Evolutionary conservation across 2,888 invertebrate species (phyloP).

Genomic region (Diloba caeruleocephala): DNA sequence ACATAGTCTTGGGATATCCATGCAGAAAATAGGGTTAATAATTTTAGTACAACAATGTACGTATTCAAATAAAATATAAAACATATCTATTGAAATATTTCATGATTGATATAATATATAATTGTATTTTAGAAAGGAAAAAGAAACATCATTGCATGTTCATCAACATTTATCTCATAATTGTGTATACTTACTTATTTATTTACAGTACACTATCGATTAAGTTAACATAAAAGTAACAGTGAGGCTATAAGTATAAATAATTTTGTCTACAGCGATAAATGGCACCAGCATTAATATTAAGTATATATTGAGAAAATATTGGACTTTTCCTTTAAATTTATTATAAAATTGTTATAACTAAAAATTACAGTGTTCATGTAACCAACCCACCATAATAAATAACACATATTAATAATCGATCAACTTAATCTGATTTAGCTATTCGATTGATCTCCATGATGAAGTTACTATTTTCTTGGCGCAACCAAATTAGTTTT

Average conservation of each 20-base stretch:
- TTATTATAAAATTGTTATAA: constrained; percentile 9
- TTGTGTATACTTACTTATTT: constrained; percentile 44
- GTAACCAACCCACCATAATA: constrained; percentile 18
- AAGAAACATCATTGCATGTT: constrained; percentile 34
- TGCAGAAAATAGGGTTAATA: too few relatives aligned
- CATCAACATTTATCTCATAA: constrained; percentile 48
- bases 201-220: constrained; percentile 50
- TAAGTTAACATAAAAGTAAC: constrained; percentile 40
- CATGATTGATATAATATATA: too few relatives aligned
- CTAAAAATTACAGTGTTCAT: constrained; percentile 10
- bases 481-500: too few relatives aligned
- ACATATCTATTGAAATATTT: too few relatives aligned
- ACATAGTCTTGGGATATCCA: too few relatives aligned
- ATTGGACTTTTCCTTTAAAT: constrained; percentile 21
- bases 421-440: constrained; percentile 5
- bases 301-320: constrained; percentile 26
- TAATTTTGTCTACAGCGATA: constrained; percentile 48
- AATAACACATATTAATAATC: constrained; percentile 19
- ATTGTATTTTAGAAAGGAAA: constrained; percentile 3
- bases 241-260: constrained; percentile 43
- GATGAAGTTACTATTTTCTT: not conserved
- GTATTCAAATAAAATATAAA: too few relatives aligned
- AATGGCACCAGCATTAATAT: constrained; percentile 60
- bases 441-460: not conserved
- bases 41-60: too few relatives aligned